A percentile compares a stretch with the other conserved stretches of the same genome.
Conservation (phyloP, 2,888 invertebrate genomes). For the Nomada fabriciana region DNA sequence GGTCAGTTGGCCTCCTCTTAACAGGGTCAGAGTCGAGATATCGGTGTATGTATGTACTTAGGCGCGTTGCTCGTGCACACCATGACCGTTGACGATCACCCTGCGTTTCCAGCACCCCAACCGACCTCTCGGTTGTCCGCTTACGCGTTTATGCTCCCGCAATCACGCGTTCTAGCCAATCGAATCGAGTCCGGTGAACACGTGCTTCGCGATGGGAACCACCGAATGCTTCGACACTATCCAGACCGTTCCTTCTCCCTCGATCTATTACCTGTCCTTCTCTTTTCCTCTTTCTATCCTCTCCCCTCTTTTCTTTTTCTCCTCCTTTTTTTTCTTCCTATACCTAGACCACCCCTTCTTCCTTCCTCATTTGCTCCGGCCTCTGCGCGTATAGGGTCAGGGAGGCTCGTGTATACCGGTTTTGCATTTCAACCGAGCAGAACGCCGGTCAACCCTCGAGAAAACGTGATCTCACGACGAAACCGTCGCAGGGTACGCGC, state of each 20-base stretch:
- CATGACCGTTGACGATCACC: conserved; percentile 58
- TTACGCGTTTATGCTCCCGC: conserved; percentile 26
- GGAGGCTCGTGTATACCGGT: conserved; percentile 52
- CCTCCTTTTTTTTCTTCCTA: background rate
- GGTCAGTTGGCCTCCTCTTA: conserved; percentile 44
- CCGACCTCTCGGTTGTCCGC: background rate
- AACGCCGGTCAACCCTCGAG: conserved; percentile 38
- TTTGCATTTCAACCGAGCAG: conserved; percentile 64
- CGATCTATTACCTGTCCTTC: background rate
- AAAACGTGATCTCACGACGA: conserved; percentile 52
- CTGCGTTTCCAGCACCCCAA: conserved; percentile 37
- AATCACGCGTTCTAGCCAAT: conserved; percentile 19
- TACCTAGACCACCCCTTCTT: conserved; percentile 28
- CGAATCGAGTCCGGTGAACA: conserved; percentile 35
- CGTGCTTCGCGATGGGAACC: conserved; percentile 44
- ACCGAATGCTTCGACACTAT: conserved; percentile 34
- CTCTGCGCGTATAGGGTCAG: conserved; percentile 17
- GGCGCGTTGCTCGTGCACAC: conserved; percentile 38
- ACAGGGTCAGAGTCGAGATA: conserved; percentile 32
- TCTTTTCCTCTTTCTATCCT: background rate
- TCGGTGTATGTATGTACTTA: conserved; percentile 4
- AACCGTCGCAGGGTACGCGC: conserved; percentile 35
- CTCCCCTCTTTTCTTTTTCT: no score
- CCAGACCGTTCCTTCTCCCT: conserved; percentile 6
- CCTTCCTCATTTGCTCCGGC: conserved; percentile 12